Percentiles rank a stretch among this genome's conserved stretches.
Conservation (phyloP, 1,140 invertebrate species). For the Drosophila sp. region DNA sequence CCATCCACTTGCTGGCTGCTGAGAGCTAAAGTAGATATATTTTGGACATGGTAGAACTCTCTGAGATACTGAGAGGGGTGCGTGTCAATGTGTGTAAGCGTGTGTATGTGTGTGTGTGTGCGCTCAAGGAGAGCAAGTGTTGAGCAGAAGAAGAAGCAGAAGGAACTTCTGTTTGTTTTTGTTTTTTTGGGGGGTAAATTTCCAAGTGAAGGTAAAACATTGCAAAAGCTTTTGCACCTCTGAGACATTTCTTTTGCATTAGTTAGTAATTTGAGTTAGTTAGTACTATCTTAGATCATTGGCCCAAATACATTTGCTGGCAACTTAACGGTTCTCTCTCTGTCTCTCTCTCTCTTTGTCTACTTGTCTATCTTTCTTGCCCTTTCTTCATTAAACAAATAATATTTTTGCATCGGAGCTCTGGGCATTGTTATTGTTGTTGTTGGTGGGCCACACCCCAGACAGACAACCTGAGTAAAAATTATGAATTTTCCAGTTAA, state of each 20-base stretch:
- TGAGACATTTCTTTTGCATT: neutral
- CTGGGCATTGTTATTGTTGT: conserved; percentile 40
- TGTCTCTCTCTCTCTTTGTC: neutral
- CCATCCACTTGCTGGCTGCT: conserved; percentile 8
- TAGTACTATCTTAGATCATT: conserved; percentile 6
- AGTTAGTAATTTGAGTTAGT: neutral
- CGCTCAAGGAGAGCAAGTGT: conserved; percentile 10
- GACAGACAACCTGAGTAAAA: conserved; percentile 33
- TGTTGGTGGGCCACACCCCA: conserved; percentile 45
- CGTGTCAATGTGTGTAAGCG: neutral
- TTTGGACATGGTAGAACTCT: conserved; percentile 16
- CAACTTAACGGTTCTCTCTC: conserved; percentile 6
- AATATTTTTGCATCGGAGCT: conserved; percentile 39
- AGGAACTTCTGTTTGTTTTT: conserved; percentile 6
- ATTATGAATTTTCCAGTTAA: conserved; percentile 68
- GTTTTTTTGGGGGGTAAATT: neutral
- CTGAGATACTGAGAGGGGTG: conserved; percentile 15
- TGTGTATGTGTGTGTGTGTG: conserved; percentile 5
- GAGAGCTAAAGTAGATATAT: conserved; percentile 17
- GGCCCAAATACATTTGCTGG: neutral
- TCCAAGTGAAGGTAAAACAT: neutral
- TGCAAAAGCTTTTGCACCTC: neutral
- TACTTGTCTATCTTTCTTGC: neutral
- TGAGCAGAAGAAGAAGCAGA: conserved; percentile 10
- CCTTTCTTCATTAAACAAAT: conserved; percentile 44